A percentile compares a stretch with the other conserved stretches of the same genome.
phyloP scores from a whole-genome alignment of 1,140 invertebrate genomes.

The Microplitis mediator region DNA sequence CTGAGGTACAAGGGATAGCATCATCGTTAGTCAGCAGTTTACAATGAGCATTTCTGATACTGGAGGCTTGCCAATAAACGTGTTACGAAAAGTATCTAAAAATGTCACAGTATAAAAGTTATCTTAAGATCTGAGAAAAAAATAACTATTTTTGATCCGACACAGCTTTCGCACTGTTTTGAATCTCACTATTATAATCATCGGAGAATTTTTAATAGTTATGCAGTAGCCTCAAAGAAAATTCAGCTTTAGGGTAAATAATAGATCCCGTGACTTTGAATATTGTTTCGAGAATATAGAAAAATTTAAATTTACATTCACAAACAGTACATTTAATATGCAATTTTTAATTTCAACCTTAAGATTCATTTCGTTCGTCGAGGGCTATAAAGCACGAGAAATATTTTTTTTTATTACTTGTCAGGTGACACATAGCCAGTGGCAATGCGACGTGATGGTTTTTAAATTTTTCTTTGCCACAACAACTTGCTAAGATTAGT shows the following conservation, averaged over 20 bases:
- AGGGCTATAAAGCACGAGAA: not conserved
- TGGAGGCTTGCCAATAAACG: not conserved
- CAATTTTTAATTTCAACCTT: conserved; percentile 39
- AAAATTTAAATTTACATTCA: not conserved
- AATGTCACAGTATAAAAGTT: not conserved
- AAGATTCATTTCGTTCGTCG: conserved; percentile 36
- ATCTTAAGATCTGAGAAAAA: not conserved
- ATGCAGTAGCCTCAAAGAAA: not conserved
- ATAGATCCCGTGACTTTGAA: not conserved
- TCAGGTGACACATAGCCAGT: conserved; percentile 33
- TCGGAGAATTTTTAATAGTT: not conserved
- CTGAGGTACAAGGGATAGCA: conserved; percentile 6
- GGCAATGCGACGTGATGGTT: conserved; percentile 25
- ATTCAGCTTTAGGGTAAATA: not conserved
- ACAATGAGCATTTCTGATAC: conserved; percentile 6
- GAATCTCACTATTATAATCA: not conserved
- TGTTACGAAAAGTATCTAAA: not conserved
- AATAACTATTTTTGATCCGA: not conserved
- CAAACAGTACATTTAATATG: conserved; percentile 32
- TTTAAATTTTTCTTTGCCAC: conserved; percentile 4
- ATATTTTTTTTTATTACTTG: not conserved
- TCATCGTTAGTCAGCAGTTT: conserved; percentile 4
- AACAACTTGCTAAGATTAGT: conserved; percentile 11
- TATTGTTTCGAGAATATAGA: not conserved
- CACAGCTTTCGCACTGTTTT: not conserved